These are phyloP conservation scores for western clawed frog (Xenopus tropicalis) DNA, from an alignment of 2,113 vertebrate genomes.

Conservation along the genomic window UCB_Xtro_10.0 CM004446.2:123541501-123542000, in stretches of 20 bases:
- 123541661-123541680: constrained; percentile 90
- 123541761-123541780: too few species aligned
- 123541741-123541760: too few species aligned
- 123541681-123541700: not conserved
- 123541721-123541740: too few species aligned
- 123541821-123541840: too few species aligned
- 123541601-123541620: constrained; percentile 93
- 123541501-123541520: constrained; percentile 91
- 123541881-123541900: constrained; percentile 96
- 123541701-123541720: too few species aligned
- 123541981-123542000: too few species aligned
- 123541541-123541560: constrained; percentile 98
- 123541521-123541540: constrained; percentile 96
- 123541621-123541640: constrained; percentile 97
- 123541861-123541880: constrained; percentile 77
- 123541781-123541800: too few species aligned
- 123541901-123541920: constrained; percentile 96
- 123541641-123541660: constrained; percentile 98
- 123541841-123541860: not conserved
- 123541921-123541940: constrained; percentile 95
- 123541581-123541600: constrained; percentile 99
- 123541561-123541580: constrained; percentile 98
- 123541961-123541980: constrained; percentile 12
- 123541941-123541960: constrained; percentile 90
- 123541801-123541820: too few species aligned